Base-by-base conservation (phyloP, 2,888 invertebrate genomes). In the Leucophora obtusa region DNA sequence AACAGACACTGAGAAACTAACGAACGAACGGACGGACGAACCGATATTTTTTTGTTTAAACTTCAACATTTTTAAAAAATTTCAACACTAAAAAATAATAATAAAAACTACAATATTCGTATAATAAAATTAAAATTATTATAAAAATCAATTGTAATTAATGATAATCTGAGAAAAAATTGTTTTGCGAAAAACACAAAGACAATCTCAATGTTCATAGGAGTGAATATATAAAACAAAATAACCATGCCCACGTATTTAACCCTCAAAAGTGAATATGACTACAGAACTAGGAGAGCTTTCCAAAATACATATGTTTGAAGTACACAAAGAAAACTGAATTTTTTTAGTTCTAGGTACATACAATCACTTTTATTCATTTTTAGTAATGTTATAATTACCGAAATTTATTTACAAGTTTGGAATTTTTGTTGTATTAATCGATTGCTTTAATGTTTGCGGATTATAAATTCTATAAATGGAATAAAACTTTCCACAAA, bases 61-160 rank as follows among this genome's bases (percentile, higher is more conserved):
- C 63, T 63, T 76, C 43, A 72, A 76, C 70, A 77, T 66, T 17
- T 66, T 78, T 66, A 33, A 11, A n/a, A 4, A 15, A 35, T 69
- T 74, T 66, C 74, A 70, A 70, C 66, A 51, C 65, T 50, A 38
- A 47, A 10, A 73, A 65, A 11, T 43, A 38, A n/a, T 17, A 17
- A 4, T 18, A 28, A 4, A 65, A 18, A 53, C 53, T 4, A 43
- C 47, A 73, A 69, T 24, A n/a, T n/a, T n/a, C n/a, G n/a, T n/a
- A 63, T 51, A 74, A 69, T 38, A 73, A 38, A 18, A 78, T 72
- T 35, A 62, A 78, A 72, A 76, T 65, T 65, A 72, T 71, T 79
- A 65, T n/a, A 18, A 28, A 78, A 72, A 76, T 80, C 75, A 80
- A 77, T 77, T 73, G 81, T 81, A 77, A 77, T 81, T 81, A 81